Evolutionary conservation across 2,797 vertebrate species (phyloP).

Genomic region (Hippopotamyrus pictus): DNA sequence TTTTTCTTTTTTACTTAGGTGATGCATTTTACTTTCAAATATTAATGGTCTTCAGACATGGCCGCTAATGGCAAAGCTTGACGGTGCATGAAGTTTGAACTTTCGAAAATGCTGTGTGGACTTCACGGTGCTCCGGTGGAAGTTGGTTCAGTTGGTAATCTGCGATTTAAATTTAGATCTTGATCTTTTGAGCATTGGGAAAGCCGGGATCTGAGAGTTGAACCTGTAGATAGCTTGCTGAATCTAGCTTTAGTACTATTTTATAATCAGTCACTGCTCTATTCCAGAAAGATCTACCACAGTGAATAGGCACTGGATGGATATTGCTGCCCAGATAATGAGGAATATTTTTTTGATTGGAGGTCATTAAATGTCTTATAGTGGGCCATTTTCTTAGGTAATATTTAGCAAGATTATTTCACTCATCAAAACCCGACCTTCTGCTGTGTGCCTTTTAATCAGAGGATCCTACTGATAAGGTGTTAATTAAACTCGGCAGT

Average conservation of each 20-base stretch:
- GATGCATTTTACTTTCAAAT: neutral
- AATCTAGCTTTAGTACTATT: neutral
- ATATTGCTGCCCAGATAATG: neutral
- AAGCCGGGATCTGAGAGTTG: neutral
- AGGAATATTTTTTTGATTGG: neutral
- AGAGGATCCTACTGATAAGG: neutral
- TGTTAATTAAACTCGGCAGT: constrained; percentile 10
- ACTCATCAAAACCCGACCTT: neutral
- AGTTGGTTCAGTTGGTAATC: neutral
- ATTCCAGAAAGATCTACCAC: neutral
- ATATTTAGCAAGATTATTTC: neutral
- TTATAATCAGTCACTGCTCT: neutral
- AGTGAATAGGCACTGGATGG: neutral
- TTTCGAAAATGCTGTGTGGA: neutral
- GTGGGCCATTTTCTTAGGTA: neutral
- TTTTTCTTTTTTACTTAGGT: neutral
- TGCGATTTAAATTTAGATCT: neutral
- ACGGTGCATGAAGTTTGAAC: neutral
- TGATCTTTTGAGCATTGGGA: neutral
- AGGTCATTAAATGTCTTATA: neutral
- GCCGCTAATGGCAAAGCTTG: neutral
- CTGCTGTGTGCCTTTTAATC: neutral
- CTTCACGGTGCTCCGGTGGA: neutral
- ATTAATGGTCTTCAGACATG: neutral
- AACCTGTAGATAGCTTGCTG: neutral